phyloP scores from a whole-genome alignment of 2,113 vertebrate genomes.

The Tricholaema leucomelas region DNA sequence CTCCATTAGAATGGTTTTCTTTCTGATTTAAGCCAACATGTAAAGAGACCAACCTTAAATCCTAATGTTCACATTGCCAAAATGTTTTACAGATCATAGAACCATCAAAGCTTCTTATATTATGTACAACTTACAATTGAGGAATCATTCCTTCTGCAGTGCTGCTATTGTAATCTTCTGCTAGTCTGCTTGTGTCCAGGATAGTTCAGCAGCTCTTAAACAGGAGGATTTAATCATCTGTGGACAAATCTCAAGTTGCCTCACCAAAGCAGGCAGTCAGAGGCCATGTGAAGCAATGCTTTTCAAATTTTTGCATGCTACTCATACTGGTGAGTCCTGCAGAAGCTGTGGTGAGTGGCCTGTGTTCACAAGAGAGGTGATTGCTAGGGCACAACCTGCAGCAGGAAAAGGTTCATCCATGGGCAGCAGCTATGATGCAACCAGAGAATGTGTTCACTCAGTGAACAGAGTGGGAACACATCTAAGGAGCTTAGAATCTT shows the following conservation, averaged over 20 bases:
- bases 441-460: not conserved
- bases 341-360: not conserved
- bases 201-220: not conserved
- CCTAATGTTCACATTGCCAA: not conserved
- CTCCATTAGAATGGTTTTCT: not conserved
- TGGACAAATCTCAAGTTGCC: not conserved
- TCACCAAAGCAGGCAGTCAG: not conserved
- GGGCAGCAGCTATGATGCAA: not conserved
- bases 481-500: not conserved
- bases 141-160: not conserved
- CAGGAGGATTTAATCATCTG: not conserved
- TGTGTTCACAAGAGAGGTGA: not conserved
- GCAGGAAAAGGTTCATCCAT: not conserved
- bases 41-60: not conserved
- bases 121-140: accelerated
- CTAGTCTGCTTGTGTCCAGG: not conserved
- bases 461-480: not conserved
- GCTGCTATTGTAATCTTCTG: not conserved
- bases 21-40: not conserved
- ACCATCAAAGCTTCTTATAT: not conserved
- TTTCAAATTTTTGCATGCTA: not conserved
- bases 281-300: not conserved
- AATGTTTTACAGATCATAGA: not conserved
- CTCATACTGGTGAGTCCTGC: not conserved
- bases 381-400: not conserved